Percentiles rank a stretch among this genome's conserved stretches.
These are phyloP conservation scores for Neria commutata DNA, from an alignment of 2,888 invertebrate genomes.

Conservation along the genomic window DNA sequence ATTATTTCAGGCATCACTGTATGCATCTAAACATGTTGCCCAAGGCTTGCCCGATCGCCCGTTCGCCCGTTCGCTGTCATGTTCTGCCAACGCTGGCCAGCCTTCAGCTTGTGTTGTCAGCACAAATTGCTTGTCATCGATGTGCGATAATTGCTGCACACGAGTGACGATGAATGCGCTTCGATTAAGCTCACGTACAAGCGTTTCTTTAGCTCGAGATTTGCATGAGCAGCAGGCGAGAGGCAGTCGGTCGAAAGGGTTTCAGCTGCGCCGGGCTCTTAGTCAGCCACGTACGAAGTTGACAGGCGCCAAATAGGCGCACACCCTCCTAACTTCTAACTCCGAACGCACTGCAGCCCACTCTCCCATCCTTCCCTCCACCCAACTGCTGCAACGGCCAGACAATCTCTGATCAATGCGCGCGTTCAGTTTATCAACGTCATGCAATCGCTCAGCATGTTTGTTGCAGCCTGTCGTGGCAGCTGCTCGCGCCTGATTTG, in stretches of 20 bases:
- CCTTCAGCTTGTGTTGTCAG: too few relatives aligned
- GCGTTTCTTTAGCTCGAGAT: neutral
- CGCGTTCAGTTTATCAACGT: constrained; percentile 12
- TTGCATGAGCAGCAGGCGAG: neutral
- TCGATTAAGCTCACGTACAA: neutral
- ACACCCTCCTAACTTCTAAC: too few relatives aligned
- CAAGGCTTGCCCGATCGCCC: neutral
- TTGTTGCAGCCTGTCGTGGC: neutral
- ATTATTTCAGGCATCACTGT: too few relatives aligned
- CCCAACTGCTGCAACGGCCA: too few relatives aligned
- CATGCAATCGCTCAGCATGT: constrained; percentile 13
- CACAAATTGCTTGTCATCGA: constrained; percentile 39
- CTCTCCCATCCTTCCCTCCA: neutral
- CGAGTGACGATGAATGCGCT: neutral
- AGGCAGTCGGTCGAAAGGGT: neutral
- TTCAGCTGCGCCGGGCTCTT: too few relatives aligned
- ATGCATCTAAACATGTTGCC: constrained; percentile 1
- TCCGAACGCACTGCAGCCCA: neutral
- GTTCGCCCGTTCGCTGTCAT: neutral
- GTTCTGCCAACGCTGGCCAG: neutral
- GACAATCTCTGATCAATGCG: too few relatives aligned
- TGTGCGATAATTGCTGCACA: constrained; percentile 35
- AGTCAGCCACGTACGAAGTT: too few relatives aligned
- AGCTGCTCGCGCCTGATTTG: neutral
- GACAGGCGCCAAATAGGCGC: neutral